These are phyloP conservation scores for Julus scandinavius DNA, from an alignment of 2,888 invertebrate genomes.

Conservation along the genomic window DNA sequence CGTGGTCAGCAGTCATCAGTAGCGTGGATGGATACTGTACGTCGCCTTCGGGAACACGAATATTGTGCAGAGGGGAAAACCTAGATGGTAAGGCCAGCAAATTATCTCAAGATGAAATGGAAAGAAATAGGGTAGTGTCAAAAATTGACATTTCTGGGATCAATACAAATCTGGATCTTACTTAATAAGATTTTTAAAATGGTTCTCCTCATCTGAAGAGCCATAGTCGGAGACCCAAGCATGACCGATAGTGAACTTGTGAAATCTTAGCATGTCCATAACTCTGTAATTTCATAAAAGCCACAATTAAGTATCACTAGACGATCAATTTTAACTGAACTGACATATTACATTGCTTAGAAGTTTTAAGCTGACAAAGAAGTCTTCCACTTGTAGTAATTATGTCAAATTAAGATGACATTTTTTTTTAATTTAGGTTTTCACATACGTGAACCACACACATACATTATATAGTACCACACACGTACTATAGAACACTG, in stretches of 20 bases:
- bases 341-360: too few relatives aligned
- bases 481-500: too few relatives aligned
- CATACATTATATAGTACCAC: too few relatives aligned
- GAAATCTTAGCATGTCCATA: constrained; percentile 96
- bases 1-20: constrained; percentile 96
- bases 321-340: too few relatives aligned
- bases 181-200: constrained; percentile 85
- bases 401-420: too few relatives aligned
- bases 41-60: constrained; percentile 68
- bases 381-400: too few relatives aligned
- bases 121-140: too few relatives aligned
- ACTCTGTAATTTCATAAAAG: constrained; percentile 74
- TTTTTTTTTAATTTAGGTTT: too few relatives aligned
- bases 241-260: constrained; percentile 97
- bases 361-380: too few relatives aligned
- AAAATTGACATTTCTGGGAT: too few relatives aligned
- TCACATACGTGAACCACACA: too few relatives aligned
- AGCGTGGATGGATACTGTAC: constrained; percentile 89
- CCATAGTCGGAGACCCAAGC: constrained; percentile 98
- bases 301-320: background rate
- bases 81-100: constrained; percentile 62
- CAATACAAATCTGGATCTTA: constrained; percentile 63
- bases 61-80: constrained; percentile 94
- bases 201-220: constrained; percentile 80
- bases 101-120: too few relatives aligned